Percentiles rank a stretch among this genome's conserved stretches.
Conservation (phyloP, 2,113 vertebrate genomes). For the Jacana jacana region DNA sequence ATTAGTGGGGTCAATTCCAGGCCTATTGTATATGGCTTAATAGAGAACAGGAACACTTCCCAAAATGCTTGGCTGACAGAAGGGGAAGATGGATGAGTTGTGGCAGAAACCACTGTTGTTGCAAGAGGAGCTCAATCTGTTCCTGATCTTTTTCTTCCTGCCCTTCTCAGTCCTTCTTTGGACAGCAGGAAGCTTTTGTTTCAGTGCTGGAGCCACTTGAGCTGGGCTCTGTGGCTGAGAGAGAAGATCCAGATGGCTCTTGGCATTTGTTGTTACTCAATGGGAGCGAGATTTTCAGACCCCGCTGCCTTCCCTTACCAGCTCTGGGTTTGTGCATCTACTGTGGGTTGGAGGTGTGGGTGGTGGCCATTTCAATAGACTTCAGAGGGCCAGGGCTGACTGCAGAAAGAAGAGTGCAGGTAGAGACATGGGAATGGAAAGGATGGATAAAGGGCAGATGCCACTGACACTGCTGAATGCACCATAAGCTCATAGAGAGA, state of each 20-base stretch:
- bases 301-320: background rate
- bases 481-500: background rate
- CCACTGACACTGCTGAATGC: background rate
- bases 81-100: background rate
- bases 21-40: background rate
- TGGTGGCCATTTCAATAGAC: background rate
- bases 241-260: background rate
- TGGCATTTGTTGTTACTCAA: background rate
- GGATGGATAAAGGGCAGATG: background rate
- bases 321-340: background rate
- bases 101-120: background rate
- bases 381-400: rapidly evolving
- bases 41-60: background rate
- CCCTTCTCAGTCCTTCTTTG: background rate
- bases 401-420: background rate
- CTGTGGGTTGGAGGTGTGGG: background rate
- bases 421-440: background rate
- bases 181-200: background rate
- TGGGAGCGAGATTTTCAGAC: background rate
- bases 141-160: background rate
- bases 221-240: background rate
- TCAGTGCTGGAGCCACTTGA: background rate
- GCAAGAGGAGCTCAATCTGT: background rate
- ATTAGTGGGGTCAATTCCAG: background rate
- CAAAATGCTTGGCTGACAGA: background rate